Evolutionary conservation across 2,113 vertebrate species (phyloP), one percentile per base, ranked within the genome.

Genomic region (Hippolais icterina): DNA sequence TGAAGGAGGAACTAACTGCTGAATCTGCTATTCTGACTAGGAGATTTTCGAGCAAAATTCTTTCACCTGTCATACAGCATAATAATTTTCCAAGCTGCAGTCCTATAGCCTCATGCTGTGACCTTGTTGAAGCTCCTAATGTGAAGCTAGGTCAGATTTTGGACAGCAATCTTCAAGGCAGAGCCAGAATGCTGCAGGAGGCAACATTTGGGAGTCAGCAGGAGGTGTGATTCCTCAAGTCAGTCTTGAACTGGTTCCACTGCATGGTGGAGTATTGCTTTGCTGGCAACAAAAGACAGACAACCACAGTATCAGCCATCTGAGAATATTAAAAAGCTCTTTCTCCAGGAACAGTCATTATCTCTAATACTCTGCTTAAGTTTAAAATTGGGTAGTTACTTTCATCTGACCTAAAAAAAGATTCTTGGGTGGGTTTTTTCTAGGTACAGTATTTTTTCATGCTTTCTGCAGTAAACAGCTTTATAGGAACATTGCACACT

Each of bases 291-390:
- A 47, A 47, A 81, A 59, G 71, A 57, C 39, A 35, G 50, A 50
- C 72, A 77, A 33, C 68, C 3, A 0, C 42, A 52, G 25, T 59
- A 52, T 28, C 44, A 93, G 72, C 76, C 68, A 87, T 92, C 59
- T 90, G 72, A 96, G 71, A 44, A 60, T 63, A 90, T 95, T 93
- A 93, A 93, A 93, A 90, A 93, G 21, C 86, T 89, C 68, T 70
- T 97, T 92, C 80, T 93, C 56, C 64, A 93, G 93, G 76, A 96
- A 75, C 42, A 94, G 42, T 83, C 83, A 77, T 96, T 96, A 89
- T 53, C 42, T 83, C 72, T 93, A 89, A 93, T 90, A 80, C 86
- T 42, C 86, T 77, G 56, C 68, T 92, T 56, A 94, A 93, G 42
- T 90, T 93, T 89, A 89, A 89, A 96, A 82, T 68, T 70, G 86